Percentiles rank a stretch among this genome's conserved stretches.
Evolutionary conservation across 2,113 vertebrate genomes (phyloP).

Genomic region (Phocoena sinus): DNA sequence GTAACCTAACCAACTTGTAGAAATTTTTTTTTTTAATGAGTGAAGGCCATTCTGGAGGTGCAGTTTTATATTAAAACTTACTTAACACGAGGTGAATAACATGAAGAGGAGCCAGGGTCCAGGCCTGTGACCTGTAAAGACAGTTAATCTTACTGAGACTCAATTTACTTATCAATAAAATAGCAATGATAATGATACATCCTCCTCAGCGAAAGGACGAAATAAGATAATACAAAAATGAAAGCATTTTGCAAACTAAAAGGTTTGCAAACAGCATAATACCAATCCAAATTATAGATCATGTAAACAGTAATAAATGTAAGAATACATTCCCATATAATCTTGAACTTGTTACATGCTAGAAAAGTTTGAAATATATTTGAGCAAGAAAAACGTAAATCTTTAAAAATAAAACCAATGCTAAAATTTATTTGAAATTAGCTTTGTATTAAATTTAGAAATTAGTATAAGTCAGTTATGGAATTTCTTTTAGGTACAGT

Average conservation of each 20-base stretch:
- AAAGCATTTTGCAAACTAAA: not conserved
- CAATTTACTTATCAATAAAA: conserved; percentile 44
- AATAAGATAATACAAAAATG: not conserved
- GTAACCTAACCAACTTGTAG: not conserved
- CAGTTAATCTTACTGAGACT: conserved; percentile 8
- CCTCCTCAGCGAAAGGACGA: not conserved
- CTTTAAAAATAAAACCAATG: not conserved
- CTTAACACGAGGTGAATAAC: not conserved
- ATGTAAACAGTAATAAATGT: not conserved
- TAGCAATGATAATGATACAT: not conserved
- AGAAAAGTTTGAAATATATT: not conserved
- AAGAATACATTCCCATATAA: not conserved
- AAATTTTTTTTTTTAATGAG: not conserved
- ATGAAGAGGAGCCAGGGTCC: not conserved
- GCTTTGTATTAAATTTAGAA: not conserved
- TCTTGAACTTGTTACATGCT: not conserved
- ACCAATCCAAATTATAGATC: not conserved
- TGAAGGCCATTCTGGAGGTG: not conserved
- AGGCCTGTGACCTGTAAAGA: not conserved
- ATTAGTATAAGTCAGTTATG: not conserved
- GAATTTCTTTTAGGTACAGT: not conserved
- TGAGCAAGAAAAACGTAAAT: not conserved
- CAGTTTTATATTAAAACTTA: not conserved
- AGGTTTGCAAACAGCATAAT: not conserved
- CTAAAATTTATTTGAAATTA: not conserved